Evolutionary conservation across 2,888 invertebrate species (phyloP), one percentile per base, ranked within the genome.

Genomic region (Dicyrtoma fusca): DNA sequence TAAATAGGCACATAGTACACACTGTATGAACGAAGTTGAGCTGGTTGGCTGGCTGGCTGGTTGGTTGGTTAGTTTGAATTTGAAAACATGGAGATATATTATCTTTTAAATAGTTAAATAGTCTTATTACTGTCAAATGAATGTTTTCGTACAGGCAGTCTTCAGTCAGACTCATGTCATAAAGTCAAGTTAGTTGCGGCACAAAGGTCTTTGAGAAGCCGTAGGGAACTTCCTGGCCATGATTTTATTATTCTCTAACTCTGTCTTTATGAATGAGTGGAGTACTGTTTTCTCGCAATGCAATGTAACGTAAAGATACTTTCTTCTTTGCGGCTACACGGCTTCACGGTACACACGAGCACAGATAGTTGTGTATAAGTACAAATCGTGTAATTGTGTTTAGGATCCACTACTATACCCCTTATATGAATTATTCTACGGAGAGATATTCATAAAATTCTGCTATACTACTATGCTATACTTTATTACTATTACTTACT

Each of bases 151-250:
- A 13, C 17, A 17, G 14, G 49, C 17, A 49, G 49, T 49, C 49
- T 17, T 49, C n/a, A 17, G n/a, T 17, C 49, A n/a, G 49, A 49
- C 64, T 49, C n/a, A 51, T 64, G 64, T 51, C 64, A 25, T 64
- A 45, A 47, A 64, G 64, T 64, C 64, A 64, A 64, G 64, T 42
- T 19, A 61, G 26, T 45, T 25, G 64, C 64, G 64, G 64, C 49
- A 64, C 49, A 51, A 34, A 64, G 64, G 49, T 64, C 26, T 49
- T 64, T 64, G 10, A 63, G 17, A 49, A 64, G 26, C 64, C 23
- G 51, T 64, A 49, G 64, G 64, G 49, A 64, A 64, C 64, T 64
- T 64, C 64, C 64, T 64, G 64, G 25, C 25, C 25, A 59, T 59
- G 23, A 23, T 53, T 53, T 53, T 53, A 53, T 53, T 34, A 34